Evolutionary conservation across 2,888 invertebrate species (phyloP).

Genomic region (Calameuta filiformis): DNA sequence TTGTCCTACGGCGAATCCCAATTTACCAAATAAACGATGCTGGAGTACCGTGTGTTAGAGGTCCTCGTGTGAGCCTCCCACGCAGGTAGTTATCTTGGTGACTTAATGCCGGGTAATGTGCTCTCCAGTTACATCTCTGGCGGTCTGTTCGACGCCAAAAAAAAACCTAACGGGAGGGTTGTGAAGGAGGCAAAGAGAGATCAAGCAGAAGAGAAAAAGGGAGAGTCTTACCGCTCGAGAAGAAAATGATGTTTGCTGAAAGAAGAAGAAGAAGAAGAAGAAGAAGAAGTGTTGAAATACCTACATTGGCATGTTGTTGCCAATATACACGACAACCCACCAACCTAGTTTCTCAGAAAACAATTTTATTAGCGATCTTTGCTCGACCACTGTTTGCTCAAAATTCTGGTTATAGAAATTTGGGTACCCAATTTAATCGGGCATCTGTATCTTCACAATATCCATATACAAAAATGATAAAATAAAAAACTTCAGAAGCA

Average conservation of each 20-base stretch:
- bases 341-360: background rate
- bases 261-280: background rate
- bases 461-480: background rate
- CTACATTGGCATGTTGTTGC: background rate
- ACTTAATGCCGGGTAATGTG: constrained; percentile 62
- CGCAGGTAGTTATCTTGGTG: constrained; percentile 61
- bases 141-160: constrained; percentile 34
- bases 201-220: constrained; percentile 11
- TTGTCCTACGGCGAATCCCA: constrained; percentile 37
- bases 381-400: background rate
- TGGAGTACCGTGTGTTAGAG: constrained; percentile 19
- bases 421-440: background rate
- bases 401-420: background rate
- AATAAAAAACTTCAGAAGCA: no score
- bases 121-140: constrained; percentile 57
- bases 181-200: constrained; percentile 24
- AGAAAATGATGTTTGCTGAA: background rate
- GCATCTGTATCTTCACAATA: background rate
- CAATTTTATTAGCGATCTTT: background rate
- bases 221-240: background rate
- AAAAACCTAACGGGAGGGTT: background rate
- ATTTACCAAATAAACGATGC: constrained; percentile 51
- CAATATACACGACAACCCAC: background rate
- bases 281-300: constrained; percentile 32
- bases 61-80: constrained; percentile 52